Evolutionary conservation across 2,888 invertebrate species (phyloP).

Genomic region (Drosophila atroscutellata): DNA sequence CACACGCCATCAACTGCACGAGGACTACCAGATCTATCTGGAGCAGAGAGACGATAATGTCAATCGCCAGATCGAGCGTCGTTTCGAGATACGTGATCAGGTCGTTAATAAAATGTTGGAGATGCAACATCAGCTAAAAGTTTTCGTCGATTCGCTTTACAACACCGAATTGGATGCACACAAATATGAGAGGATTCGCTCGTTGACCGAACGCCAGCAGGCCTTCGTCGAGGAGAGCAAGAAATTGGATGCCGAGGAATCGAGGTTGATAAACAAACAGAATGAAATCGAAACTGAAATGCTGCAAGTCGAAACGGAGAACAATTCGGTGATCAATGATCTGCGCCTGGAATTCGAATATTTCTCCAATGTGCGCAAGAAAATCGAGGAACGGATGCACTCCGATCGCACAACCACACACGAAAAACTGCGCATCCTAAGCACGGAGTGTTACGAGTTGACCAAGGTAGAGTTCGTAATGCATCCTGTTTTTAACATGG

Average conservation of each 20-base stretch:
- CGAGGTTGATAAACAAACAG: conserved; percentile 31
- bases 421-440: conserved; percentile 74
- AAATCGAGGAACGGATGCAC: conserved; percentile 72
- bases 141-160: conserved; percentile 65
- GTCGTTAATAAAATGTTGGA: conserved; percentile 72
- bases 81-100: conserved; percentile 75
- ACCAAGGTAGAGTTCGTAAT: conserved; percentile 64
- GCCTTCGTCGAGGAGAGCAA: conserved; percentile 71
- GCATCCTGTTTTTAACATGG: neutral
- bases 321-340: conserved; percentile 66
- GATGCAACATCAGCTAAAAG: conserved; percentile 69
- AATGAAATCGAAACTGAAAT: conserved; percentile 64
- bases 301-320: conserved; percentile 65
- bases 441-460: conserved; percentile 73
- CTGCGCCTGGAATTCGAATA: conserved; percentile 77
- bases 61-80: conserved; percentile 72
- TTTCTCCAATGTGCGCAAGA: conserved; percentile 74
- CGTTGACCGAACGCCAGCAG: conserved; percentile 76
- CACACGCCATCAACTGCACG: conserved; percentile 61
- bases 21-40: conserved; percentile 70
- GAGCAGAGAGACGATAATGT: conserved; percentile 74
- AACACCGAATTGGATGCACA: conserved; percentile 73
- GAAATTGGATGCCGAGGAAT: conserved; percentile 70
- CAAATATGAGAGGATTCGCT: conserved; percentile 74
- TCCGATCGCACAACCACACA: conserved; percentile 64